Percentiles rank a stretch among this genome's conserved stretches.
Evolutionary conservation across 2,113 vertebrate genomes (phyloP).

Genomic region (Sardina pilchardus): DNA sequence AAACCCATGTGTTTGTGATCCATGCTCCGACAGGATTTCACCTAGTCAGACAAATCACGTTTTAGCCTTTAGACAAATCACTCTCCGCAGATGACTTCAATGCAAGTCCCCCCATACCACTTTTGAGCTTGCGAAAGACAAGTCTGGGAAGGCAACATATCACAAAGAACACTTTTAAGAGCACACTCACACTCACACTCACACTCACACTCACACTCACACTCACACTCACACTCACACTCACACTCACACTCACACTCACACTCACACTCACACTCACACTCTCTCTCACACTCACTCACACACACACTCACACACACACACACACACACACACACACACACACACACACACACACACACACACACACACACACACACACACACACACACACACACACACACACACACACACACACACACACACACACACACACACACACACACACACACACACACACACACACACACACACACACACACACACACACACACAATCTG

Average conservation of each 20-base stretch:
- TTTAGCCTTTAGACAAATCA: neutral
- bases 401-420: neutral
- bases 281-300: neutral
- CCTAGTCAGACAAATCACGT: slow-evolving; percentile 33
- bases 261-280: neutral
- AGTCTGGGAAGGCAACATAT: slow-evolving; percentile 41
- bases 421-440: neutral
- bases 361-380: neutral
- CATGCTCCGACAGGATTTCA: slow-evolving; percentile 63
- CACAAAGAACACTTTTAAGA: neutral
- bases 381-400: neutral
- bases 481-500: neutral
- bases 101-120: slow-evolving; percentile 47
- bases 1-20: slow-evolving; percentile 61
- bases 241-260: neutral
- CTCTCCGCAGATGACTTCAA: slow-evolving; percentile 62
- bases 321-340: neutral
- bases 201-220: neutral
- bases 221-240: neutral
- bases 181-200: neutral
- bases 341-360: slow-evolving; percentile 8
- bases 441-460: neutral
- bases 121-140: slow-evolving; percentile 62
- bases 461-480: slow-evolving; percentile 13
- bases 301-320: neutral